These are phyloP conservation scores for Xerus rutilus DNA, from an alignment of 2,797 vertebrate species.

Conservation along the genomic window DNA sequence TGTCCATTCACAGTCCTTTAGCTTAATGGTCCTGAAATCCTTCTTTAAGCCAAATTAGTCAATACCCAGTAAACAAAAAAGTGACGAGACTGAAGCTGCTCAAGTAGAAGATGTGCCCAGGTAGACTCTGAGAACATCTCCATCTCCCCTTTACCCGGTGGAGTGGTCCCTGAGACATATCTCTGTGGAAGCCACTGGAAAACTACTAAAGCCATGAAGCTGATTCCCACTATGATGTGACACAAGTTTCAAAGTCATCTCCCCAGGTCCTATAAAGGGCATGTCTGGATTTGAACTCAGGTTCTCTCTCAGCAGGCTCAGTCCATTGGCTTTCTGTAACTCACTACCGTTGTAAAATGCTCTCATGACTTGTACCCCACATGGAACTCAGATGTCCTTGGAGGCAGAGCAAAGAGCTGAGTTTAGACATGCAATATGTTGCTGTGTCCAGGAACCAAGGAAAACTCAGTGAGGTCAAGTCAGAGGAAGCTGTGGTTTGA, in stretches of 20 bases:
- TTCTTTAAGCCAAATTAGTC: constrained; percentile 24
- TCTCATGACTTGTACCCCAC: not conserved
- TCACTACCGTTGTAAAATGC: not conserved
- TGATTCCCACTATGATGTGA: not conserved
- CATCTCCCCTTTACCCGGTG: not conserved
- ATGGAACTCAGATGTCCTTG: not conserved
- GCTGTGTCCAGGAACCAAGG: not conserved
- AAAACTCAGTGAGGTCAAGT: not conserved
- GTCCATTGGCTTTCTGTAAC: not conserved
- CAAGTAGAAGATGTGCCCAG: not conserved
- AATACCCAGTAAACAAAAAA: constrained; percentile 13
- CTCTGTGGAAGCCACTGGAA: not conserved
- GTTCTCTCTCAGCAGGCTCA: not conserved
- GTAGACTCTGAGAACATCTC: not conserved
- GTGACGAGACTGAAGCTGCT: not conserved
- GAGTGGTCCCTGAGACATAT: not conserved
- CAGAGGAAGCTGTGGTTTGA: not conserved
- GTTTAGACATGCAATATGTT: not conserved
- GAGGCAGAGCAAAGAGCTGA: not conserved
- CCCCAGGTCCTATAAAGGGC: not conserved
- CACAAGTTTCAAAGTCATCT: not conserved
- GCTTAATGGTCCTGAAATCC: not conserved
- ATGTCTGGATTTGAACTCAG: not conserved
- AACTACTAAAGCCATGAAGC: not conserved
- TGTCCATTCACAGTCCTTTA: not conserved